phyloP scores from a whole-genome alignment of 2,888 invertebrate genomes.

The Acrobasis suavella region DNA sequence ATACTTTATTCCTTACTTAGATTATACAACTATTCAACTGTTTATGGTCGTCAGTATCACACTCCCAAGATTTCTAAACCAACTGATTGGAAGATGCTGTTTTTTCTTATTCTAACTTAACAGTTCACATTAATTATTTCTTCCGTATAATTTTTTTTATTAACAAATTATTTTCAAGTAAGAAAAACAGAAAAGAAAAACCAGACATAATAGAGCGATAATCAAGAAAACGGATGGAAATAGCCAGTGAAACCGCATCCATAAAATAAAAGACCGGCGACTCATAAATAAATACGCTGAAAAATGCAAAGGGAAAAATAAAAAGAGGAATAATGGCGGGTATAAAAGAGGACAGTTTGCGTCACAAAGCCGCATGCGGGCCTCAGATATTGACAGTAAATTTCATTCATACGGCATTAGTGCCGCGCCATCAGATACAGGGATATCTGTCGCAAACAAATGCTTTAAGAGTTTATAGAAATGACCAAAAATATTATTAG shows the following conservation, averaged over 20 bases:
- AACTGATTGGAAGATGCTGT: too few species aligned
- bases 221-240: constrained; percentile 36
- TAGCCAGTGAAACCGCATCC: constrained; percentile 43
- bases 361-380: constrained; percentile 82
- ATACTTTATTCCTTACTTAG: too few species aligned
- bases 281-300: constrained; percentile 63
- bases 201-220: not conserved
- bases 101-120: too few species aligned
- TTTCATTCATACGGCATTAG: constrained; percentile 82
- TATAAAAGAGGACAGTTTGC: constrained; percentile 79
- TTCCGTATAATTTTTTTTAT: too few species aligned
- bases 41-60: too few species aligned
- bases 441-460: constrained; percentile 60
- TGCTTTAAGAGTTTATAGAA: constrained; percentile 33
- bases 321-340: constrained; percentile 68
- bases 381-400: constrained; percentile 83
- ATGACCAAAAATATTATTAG: constrained; percentile 21
- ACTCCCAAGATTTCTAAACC: too few species aligned
- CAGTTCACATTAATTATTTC: too few species aligned
- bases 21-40: too few species aligned
- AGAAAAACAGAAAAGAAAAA: not conserved
- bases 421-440: constrained; percentile 81
- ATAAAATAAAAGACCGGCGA: constrained; percentile 50
- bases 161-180: not conserved
- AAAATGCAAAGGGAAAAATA: constrained; percentile 67